These are phyloP conservation scores for Mechanitis mazaeus DNA, from an alignment of 2,888 invertebrate species.

Conservation along the genomic window DNA sequence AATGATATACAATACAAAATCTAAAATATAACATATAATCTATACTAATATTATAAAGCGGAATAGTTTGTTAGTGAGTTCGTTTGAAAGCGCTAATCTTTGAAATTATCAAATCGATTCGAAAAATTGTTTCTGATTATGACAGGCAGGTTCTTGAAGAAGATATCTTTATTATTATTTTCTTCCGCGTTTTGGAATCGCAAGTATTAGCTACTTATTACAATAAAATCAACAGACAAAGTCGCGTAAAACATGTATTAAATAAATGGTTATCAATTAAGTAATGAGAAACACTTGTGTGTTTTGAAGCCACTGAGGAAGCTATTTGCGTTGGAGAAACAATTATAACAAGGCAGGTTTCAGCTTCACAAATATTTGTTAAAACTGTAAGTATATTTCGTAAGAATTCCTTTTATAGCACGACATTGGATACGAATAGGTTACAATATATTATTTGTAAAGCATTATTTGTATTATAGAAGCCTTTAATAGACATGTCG, in stretches of 20 bases:
- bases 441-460: slow-evolving; percentile 32
- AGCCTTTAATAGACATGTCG: not conserved
- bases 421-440: slow-evolving; percentile 49
- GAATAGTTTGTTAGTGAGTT: no score
- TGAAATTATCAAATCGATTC: no score
- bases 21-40: no score
- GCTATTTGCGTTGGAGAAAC: not conserved
- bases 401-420: slow-evolving; percentile 48
- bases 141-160: no score
- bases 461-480: slow-evolving; percentile 29
- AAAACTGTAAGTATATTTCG: slow-evolving; percentile 35
- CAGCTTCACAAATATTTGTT: slow-evolving; percentile 41
- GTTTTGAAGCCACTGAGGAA: slow-evolving; percentile 7
- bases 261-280: not conserved
- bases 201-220: no score
- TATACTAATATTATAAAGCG: no score
- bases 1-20: no score
- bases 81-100: no score
- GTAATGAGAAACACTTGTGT: slow-evolving; percentile 4
- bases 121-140: no score
- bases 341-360: slow-evolving; percentile 16
- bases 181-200: no score
- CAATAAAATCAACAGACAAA: no score
- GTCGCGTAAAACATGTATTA: not conserved
- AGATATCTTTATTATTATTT: no score